Conservation (phyloP, 2,113 vertebrate genomes). For the Corydoras sp. region DNA sequence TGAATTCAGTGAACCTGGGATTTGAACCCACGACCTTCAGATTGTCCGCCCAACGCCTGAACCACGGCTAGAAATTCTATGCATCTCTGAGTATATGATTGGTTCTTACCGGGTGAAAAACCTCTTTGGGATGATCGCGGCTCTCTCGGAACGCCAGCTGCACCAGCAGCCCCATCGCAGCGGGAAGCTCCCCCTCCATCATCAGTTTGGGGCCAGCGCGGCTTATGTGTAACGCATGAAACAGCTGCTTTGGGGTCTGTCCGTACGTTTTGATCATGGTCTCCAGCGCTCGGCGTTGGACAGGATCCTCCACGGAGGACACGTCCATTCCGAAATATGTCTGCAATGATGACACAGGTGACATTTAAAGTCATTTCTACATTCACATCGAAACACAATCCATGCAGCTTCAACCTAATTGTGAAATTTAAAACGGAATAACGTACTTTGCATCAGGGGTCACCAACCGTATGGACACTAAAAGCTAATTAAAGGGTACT, state of each 20-base stretch:
- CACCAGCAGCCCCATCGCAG: slow-evolving; percentile 89
- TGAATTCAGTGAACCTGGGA: no score
- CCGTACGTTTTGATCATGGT: slow-evolving; percentile 99
- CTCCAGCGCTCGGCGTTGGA: slow-evolving; percentile 92
- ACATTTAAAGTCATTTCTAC: not conserved
- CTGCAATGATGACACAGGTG: slow-evolving; percentile 52
- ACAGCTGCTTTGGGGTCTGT: slow-evolving; percentile 92
- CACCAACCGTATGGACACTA: no score
- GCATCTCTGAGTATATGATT: not conserved
- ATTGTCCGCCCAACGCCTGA: no score
- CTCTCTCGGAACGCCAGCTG: slow-evolving; percentile 94
- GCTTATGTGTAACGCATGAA: slow-evolving; percentile 76
- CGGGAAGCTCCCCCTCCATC: slow-evolving; percentile 90
- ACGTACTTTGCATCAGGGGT: no score
- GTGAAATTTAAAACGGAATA: no score
- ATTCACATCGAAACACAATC: no score
- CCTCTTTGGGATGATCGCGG: slow-evolving; percentile 80
- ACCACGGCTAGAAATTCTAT: no score
- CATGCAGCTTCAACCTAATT: no score
- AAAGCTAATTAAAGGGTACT: no score
- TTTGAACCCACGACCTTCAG: no score
- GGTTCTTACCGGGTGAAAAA: slow-evolving; percentile 76
- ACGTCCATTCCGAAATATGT: slow-evolving; percentile 99
- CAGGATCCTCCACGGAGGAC: slow-evolving; percentile 93
- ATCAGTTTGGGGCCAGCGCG: slow-evolving; percentile 76